Base-by-base conservation (phyloP, 1,140 invertebrate species). In the Drosophila sp. region DNA sequence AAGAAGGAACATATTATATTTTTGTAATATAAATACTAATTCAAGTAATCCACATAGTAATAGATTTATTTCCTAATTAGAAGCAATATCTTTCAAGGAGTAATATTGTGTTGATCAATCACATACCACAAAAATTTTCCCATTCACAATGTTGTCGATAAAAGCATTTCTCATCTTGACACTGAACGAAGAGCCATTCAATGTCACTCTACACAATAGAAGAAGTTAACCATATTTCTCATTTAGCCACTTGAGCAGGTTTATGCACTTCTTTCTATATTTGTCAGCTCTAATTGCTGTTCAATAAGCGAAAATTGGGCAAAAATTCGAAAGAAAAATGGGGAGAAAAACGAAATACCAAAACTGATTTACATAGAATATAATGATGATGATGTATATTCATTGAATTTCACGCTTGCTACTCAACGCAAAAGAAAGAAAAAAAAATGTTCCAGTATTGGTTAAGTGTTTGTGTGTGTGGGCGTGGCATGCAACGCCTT, bases 331-430 rank as follows among this genome's bases (percentile, higher is more conserved):
- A 61, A 57, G 11, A 66, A 41, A 57, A 32, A 47, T 35, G 38
- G 32, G 17, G 58, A 50, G 32, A n/a, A 50, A 38, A 27, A 32
- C 58, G 25, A 32, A 44, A 23, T 23, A 23, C 38, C 2, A 11
- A 62, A 62, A 63, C 67, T 70, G n/a, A 76, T 76, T 76, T 76
- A 33, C 73, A 76, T 76, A 76, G 72, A 76, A 76, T 76, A 76
- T 75, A 68, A 61, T 68, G 72, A 75, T 67, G 71, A 7, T 33
- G 32, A 35, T 35, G 32, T 17, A 35, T 58, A 38, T 69, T 85
- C 79, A 81, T 86, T 85, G 78, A 76, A 86, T 85, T 86, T 79
- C 68, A 81, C 78, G 64, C 82, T 70, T 47, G 57, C 78, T 67
- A 50, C 74, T 67, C 32, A 67, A 66, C 65, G 82, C 66, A 72